Conservation (phyloP, 2,888 invertebrate species). For the Drosophila hawaiiensis region DNA sequence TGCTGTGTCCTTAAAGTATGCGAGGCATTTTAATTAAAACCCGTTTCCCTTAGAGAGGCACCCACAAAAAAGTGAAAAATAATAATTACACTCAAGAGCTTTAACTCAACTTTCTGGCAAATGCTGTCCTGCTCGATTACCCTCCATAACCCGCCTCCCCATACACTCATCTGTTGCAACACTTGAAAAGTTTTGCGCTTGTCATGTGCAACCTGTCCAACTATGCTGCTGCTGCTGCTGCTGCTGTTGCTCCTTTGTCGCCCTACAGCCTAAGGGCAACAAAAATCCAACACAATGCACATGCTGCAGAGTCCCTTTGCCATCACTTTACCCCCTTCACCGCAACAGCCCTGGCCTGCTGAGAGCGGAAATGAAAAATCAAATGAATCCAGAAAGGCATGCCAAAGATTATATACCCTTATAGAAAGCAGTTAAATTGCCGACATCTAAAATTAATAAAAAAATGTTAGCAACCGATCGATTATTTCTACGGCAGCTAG, state of each 20-base stretch:
- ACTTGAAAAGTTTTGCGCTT: slow-evolving; percentile 73
- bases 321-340: background rate
- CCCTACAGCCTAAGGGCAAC: slow-evolving; percentile 69
- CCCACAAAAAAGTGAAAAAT: slow-evolving; percentile 2
- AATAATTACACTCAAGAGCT: slow-evolving; percentile 43
- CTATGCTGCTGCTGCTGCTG: slow-evolving; percentile 36
- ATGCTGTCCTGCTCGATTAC: slow-evolving; percentile 75
- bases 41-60: slow-evolving; percentile 30
- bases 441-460: background rate
- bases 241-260: slow-evolving; percentile 32
- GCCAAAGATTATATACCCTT: background rate
- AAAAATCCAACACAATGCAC: slow-evolving; percentile 76
- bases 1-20: slow-evolving; percentile 63
- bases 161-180: slow-evolving; percentile 34
- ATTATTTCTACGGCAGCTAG: background rate
- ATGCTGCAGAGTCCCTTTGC: slow-evolving; percentile 44
- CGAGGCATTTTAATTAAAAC: slow-evolving; percentile 74
- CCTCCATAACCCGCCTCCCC: slow-evolving; percentile 28
- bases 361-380: slow-evolving; percentile 73
- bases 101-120: slow-evolving; percentile 75
- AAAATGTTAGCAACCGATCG: background rate
- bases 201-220: slow-evolving; percentile 78
- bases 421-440: no score
- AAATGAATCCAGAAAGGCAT: slow-evolving; percentile 56
- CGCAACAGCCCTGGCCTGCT: slow-evolving; percentile 5